These are phyloP conservation scores for Ptychoptera albimana DNA, from an alignment of 2,888 invertebrate genomes.

Conservation along the genomic window DNA sequence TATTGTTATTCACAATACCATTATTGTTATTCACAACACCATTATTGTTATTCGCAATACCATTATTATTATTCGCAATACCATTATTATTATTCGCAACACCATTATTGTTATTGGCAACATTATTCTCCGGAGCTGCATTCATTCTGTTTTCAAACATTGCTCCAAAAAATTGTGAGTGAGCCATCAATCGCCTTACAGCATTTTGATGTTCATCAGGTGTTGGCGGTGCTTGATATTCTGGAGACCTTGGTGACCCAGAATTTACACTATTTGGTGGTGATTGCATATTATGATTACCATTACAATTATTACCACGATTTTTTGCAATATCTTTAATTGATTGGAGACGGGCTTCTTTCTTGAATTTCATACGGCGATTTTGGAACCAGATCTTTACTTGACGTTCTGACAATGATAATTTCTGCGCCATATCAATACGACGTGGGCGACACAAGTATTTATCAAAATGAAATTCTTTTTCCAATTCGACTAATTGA, in stretches of 20 bases:
- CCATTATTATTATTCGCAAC: no score
- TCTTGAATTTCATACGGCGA: conserved; percentile 67
- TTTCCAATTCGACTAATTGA: conserved; percentile 88
- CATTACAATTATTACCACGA: no score
- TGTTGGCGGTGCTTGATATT: neutral
- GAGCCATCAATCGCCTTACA: conserved; percentile 11
- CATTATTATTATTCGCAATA: no score
- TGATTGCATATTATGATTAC: neutral
- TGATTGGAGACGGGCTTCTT: no score
- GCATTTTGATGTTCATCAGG: conserved; percentile 10
- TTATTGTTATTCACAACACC: no score
- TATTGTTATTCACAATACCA: no score
- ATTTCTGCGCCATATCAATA: conserved; percentile 88
- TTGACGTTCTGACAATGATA: conserved; percentile 75
- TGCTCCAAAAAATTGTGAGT: conserved; percentile 8
- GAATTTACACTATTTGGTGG: neutral
- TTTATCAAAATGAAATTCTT: conserved; percentile 90
- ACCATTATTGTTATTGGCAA: no score
- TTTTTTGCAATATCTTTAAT: conserved; percentile 1
- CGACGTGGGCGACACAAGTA: conserved; percentile 83
- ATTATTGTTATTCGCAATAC: no score
- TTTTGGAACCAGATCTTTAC: conserved; percentile 80
- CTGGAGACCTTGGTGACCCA: neutral
- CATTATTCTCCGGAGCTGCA: no score
- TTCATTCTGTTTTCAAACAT: neutral